Evolutionary conservation across 2,888 invertebrate species (phyloP), one percentile per base, ranked within the genome.

Genomic region (Spilosoma lubricipeda): DNA sequence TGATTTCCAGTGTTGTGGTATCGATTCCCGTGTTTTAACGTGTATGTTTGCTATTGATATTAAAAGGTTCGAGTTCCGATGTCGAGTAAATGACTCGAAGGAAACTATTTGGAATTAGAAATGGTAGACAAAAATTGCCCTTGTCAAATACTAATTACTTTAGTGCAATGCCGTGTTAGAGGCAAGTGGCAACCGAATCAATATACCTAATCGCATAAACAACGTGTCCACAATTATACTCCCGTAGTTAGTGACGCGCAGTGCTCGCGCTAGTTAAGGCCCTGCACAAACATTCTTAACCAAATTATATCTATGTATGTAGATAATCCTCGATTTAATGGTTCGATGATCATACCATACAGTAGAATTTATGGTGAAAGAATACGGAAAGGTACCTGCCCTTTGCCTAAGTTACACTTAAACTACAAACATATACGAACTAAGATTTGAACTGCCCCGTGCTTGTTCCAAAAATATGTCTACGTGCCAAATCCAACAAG

Each of bases 121-220:
- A 56, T 9, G n/a, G 9, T 27, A 2, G 13, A 59, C 27, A 59
- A 27, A 27, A 27, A 13, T 11, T 27, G 27, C 13, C 3, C 27
- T 27, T 27, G 59, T 15, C 13, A 59, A 27, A 27, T 27, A 59
- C 59, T 59, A 59, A 59, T 59, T 59, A 59, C 27, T 59, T 59
- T 27, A 59, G 13, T 59, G 59, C 27, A 59, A 13, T 59, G 27
- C 1, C 52, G n/a, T 56, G 20, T 56, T 56, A n/a, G 52, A 56
- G 52, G 52, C 11, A 56, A n/a, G 52, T n/a, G 52, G 52, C 11
- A 56, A 56, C 23, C 52, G 52, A 56, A 56, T 56, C 52, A 56
- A 56, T 56, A 56, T 56, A n/a, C 52, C 52, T 56, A 56, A 56
- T 56, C 52, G 52, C 52, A 56, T 56, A 56, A 56, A 56, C 52